Evolutionary conservation across 2,888 invertebrate genomes (phyloP), one percentile per base, ranked within the genome.

Genomic region (Dynastes tityus): DNA sequence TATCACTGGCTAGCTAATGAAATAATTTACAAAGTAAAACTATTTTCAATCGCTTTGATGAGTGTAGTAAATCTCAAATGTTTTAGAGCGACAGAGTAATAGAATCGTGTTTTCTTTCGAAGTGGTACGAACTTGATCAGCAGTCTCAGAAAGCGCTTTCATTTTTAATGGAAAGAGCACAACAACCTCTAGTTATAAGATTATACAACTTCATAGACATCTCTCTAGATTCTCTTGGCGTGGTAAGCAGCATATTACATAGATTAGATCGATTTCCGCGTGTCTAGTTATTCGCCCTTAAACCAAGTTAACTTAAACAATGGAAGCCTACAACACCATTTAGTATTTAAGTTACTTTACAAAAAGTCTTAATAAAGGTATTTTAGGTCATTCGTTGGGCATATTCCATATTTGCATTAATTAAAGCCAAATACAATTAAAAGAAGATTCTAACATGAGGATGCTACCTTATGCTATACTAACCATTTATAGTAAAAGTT

Each of bases 1-100:
- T 82, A 81, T 27, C 80, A 80, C 68, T 80, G 80, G 80, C 78
- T 81, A 27, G 82, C 80, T 40, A 81, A 81, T 68, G 80, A 80
- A 64, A 76, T 82, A 55, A 81, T 81, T 9, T 13, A 71, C 16
- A 81, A 81, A 80, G 82, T 81, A 45, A 11, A 2, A 11, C 11
- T 45, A 45, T 45, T 11, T 45, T 45, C 2, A 45, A 45, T 11
- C 45, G 32, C 55, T 55, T n/a, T n/a, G 4, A 6, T 37, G 32
- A 37, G 32, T 37, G 6, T 2, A 37, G 5, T 5, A 37, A 37
- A 53, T 53, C n/a, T 53, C 53, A n/a, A 3, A 9, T 53, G 13
- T 49, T 64, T 45, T 13, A 82, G 81, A 82, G 82, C 53, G 29
- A 51, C 13, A 22, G 67, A 45, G 68, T 82, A 13, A 51, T 77